These are phyloP conservation scores for Chymomyza caudatula DNA, from an alignment of 2,888 invertebrate species.

Conservation along the genomic window DNA sequence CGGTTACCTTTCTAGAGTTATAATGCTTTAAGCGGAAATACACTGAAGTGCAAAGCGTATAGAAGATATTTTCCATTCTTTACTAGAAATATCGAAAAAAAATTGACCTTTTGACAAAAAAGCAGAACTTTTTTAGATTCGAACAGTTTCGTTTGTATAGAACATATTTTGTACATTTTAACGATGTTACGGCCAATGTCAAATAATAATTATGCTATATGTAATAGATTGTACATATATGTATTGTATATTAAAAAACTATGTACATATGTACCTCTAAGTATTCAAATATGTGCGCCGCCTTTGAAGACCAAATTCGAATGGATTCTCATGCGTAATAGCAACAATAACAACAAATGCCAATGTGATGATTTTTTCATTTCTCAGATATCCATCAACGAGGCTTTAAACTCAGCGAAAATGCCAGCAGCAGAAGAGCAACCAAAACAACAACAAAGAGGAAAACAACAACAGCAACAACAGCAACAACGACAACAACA, in stretches of 20 bases:
- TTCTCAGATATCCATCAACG: conserved; percentile 49
- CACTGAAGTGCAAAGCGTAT: too few relatives aligned
- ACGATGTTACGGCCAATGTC: background rate
- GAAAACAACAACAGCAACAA: conserved; percentile 3
- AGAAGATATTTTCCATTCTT: too few relatives aligned
- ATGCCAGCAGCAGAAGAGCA: conserved; percentile 18
- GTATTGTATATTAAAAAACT: background rate
- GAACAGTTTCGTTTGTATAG: too few relatives aligned
- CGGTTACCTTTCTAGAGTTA: too few relatives aligned
- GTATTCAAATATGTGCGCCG: background rate
- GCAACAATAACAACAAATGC: conserved; percentile 3
- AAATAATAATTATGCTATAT: background rate
- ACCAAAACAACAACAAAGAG: background rate
- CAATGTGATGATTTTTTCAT: conserved; percentile 16
- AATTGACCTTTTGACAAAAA: too few relatives aligned
- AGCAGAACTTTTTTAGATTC: too few relatives aligned
- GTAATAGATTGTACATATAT: background rate
- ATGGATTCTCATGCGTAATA: background rate
- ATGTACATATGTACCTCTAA: background rate
- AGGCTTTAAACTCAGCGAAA: conserved; percentile 32
- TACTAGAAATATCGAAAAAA: too few relatives aligned
- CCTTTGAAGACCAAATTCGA: background rate
- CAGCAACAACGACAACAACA: conserved; percentile 5
- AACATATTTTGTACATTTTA: too few relatives aligned
- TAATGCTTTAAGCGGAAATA: too few relatives aligned